Conservation (phyloP, 2,797 vertebrate genomes). For the Acanthis flammea region DNA sequence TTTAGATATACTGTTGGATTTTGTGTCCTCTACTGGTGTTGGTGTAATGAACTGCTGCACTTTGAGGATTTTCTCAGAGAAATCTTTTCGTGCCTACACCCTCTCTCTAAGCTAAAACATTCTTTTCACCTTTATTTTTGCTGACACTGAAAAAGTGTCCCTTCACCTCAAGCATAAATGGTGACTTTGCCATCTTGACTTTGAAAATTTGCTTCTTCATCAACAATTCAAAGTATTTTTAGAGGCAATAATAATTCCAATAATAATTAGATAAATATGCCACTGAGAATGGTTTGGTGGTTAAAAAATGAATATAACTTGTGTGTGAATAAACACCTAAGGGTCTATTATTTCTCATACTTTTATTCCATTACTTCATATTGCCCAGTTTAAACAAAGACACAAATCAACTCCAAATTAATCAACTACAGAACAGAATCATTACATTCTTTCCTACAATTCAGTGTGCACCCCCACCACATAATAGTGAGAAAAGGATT, state of each 20-base stretch:
- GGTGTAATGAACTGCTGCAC: neutral
- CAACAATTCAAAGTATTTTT: neutral
- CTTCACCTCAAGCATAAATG: neutral
- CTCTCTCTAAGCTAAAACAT: neutral
- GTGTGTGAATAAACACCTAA: neutral
- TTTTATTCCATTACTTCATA: neutral
- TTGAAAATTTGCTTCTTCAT: neutral
- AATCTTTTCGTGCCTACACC: neutral
- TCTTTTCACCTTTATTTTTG: neutral
- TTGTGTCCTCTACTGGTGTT: neutral
- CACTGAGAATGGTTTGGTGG: neutral
- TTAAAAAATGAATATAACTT: neutral
- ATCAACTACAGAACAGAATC: neutral
- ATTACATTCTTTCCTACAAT: neutral
- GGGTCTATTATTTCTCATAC: neutral
- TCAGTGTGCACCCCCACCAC: neutral
- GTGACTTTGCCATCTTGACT: neutral
- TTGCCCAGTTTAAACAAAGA: neutral
- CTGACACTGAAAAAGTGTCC: neutral
- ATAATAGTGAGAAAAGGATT: neutral
- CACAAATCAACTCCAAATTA: neutral
- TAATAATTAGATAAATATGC: neutral
- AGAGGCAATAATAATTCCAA: neutral
- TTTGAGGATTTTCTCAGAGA: neutral
- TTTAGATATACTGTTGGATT: neutral